Conservation (phyloP, 2,113 vertebrate species). For the human region DNA sequence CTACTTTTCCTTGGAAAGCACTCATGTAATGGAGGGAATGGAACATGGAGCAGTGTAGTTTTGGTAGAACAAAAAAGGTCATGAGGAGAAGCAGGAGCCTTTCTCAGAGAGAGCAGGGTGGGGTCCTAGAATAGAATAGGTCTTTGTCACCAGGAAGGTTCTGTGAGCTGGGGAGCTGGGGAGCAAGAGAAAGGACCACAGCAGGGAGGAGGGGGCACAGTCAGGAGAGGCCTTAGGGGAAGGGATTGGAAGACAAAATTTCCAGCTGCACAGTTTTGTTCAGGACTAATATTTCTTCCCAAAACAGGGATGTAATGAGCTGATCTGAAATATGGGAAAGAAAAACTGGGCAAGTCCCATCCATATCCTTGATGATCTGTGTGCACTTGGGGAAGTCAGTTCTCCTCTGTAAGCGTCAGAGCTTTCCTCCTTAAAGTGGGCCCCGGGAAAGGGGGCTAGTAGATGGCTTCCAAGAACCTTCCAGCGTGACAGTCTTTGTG, state of each 20-base stretch:
- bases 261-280: not conserved
- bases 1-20: not conserved
- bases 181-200: not conserved
- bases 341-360: not conserved
- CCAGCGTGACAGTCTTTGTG: not conserved
- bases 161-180: not conserved
- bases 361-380: not conserved
- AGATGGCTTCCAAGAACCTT: not conserved
- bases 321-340: not conserved
- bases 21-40: not conserved
- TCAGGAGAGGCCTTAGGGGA: not conserved
- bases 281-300: not conserved
- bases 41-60: not conserved
- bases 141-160: not conserved
- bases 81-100: not conserved
- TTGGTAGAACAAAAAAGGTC: not conserved
- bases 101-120: not conserved
- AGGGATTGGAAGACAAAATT: not conserved
- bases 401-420: not conserved
- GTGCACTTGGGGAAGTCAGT: not conserved
- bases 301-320: not conserved
- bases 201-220: not conserved
- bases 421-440: not conserved
- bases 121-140: not conserved
- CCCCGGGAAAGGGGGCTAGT: rapidly evolving